Evolutionary conservation across 2,113 vertebrate genomes (phyloP).

Genomic region (Actenoides lindsayi): DNA sequence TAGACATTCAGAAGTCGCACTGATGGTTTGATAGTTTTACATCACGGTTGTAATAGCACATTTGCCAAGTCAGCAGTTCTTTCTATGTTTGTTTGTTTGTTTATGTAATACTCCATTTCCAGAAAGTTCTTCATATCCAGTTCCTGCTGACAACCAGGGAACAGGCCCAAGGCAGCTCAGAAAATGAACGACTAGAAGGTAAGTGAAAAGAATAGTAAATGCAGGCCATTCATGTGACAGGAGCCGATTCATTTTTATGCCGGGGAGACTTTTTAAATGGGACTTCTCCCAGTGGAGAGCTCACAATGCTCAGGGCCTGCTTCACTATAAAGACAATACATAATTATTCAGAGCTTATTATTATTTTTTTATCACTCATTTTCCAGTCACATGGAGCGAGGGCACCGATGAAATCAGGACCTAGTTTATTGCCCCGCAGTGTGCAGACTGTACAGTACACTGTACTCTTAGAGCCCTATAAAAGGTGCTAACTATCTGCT

Average conservation of each 20-base stretch:
- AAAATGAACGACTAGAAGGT: background rate
- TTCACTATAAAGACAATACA: conserved; percentile 3
- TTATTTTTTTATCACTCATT: conserved; percentile 19
- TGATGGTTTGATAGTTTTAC: background rate
- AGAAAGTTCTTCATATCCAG: background rate
- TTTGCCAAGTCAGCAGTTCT: background rate
- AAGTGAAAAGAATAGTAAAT: conserved; percentile 36
- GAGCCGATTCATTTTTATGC: conserved; percentile 16
- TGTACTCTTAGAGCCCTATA: background rate
- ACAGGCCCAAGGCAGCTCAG: background rate
- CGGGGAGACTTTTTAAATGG: conserved; percentile 42
- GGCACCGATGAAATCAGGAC: background rate
- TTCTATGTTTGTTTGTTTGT: background rate
- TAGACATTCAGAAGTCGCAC: background rate
- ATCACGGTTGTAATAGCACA: background rate
- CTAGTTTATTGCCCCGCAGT: background rate
- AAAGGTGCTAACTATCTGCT: background rate
- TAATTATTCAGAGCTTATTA: conserved; percentile 26
- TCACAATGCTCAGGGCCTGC: background rate
- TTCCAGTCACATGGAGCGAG: background rate
- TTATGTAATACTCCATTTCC: background rate
- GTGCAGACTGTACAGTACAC: background rate
- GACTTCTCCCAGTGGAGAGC: background rate
- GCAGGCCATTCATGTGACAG: conserved; percentile 34
- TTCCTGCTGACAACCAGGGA: background rate